A percentile compares a stretch with the other conserved stretches of the same genome.
Evolutionary conservation across 2,888 invertebrate species (phyloP).

Genomic region (Philereme transversata): DNA sequence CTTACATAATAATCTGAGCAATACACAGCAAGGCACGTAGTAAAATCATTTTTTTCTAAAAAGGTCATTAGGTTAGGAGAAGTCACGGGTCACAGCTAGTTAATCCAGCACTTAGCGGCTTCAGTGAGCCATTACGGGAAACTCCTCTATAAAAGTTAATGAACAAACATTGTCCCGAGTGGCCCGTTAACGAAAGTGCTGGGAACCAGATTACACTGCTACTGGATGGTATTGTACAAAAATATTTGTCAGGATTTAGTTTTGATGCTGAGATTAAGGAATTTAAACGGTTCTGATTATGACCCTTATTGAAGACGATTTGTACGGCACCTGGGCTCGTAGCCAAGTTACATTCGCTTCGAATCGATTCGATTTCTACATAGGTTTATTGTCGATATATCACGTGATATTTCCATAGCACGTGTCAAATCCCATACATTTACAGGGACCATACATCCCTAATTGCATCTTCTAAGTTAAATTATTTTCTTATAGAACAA

Average conservation of each 20-base stretch:
- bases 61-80: not conserved
- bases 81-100: conserved; percentile 9
- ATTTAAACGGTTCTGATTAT: too few relatives aligned
- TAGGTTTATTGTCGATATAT: too few relatives aligned
- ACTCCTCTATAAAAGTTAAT: conserved; percentile 45
- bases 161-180: conserved; percentile 38
- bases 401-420: too few relatives aligned
- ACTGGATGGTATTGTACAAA: conserved; percentile 8
- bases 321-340: not conserved
- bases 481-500: conserved; percentile 5
- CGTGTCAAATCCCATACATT: too few relatives aligned
- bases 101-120: conserved; percentile 21
- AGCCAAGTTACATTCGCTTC: too few relatives aligned
- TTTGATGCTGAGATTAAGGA: not conserved
- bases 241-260: not conserved
- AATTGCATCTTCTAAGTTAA: too few relatives aligned
- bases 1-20: too few relatives aligned
- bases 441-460: too few relatives aligned
- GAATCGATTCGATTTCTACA: too few relatives aligned
- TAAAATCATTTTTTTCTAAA: too few relatives aligned
- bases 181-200: conserved; percentile 39
- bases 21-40: too few relatives aligned
- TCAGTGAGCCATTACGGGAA: conserved; percentile 32
- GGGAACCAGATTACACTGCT: conserved; percentile 16
- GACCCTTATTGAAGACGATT: not conserved